A percentile compares a stretch with the other conserved stretches of the same genome.
phyloP scores from a whole-genome alignment of 2,113 vertebrate species.

The Microtus pennsylvanicus region DNA sequence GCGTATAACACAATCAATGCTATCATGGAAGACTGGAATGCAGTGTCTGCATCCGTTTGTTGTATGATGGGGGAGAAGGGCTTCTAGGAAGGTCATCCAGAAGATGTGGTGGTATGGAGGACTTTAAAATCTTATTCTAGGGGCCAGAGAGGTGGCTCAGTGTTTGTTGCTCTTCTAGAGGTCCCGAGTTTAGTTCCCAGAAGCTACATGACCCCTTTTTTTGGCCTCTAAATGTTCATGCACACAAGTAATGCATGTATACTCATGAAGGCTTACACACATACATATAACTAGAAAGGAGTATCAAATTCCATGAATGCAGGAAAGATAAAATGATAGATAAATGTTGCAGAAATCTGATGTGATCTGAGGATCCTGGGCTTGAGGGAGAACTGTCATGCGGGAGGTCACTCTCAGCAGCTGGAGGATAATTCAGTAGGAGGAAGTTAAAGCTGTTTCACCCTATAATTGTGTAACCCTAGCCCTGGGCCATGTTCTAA shows the following conservation, averaged over 20 bases:
- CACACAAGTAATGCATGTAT: neutral
- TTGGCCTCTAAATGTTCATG: no score
- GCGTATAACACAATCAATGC: neutral
- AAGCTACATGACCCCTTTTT: neutral
- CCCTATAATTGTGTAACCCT: neutral
- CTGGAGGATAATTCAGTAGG: neutral
- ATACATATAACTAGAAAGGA: neutral
- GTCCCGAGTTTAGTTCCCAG: neutral
- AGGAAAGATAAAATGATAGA: slow-evolving; percentile 7
- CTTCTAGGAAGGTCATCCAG: neutral
- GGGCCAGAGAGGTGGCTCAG: neutral
- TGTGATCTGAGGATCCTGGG: neutral
- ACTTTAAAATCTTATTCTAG: neutral
- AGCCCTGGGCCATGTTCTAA: neutral
- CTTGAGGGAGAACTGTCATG: neutral
- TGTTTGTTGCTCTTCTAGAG: no score
- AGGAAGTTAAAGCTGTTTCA: neutral
- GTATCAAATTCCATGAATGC: neutral
- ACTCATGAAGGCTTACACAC: neutral
- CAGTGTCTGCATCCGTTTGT: neutral
- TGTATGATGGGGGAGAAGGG: neutral
- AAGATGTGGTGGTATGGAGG: neutral
- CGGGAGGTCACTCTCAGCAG: neutral
- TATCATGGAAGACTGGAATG: neutral
- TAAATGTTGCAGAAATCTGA: slow-evolving; percentile 17